Evolutionary conservation across 1,140 invertebrate species (phyloP).

Genomic region (Drosophila sechellia): DNA sequence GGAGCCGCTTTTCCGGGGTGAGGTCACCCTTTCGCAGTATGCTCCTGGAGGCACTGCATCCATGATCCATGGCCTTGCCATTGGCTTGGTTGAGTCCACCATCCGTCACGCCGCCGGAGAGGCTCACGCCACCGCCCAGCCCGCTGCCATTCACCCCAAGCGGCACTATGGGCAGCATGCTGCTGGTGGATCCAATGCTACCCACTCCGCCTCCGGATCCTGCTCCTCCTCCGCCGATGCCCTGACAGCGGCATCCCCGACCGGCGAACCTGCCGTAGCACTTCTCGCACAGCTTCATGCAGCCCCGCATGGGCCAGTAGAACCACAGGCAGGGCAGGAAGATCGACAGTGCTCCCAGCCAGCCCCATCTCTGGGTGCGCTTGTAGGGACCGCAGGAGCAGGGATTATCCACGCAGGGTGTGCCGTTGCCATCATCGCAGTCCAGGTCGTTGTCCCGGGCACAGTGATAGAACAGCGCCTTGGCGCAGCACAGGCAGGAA

Average conservation of each 20-base stretch:
- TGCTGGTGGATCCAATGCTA: slow-evolving; percentile 64
- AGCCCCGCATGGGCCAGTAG: slow-evolving; percentile 95
- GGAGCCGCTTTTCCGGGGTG: slow-evolving; percentile 86
- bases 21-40: slow-evolving; percentile 80
- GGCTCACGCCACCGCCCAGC: slow-evolving; percentile 1
- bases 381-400: slow-evolving; percentile 92
- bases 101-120: slow-evolving; percentile 7
- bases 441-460: slow-evolving; percentile 89
- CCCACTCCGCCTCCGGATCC: not conserved
- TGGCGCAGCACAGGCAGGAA: slow-evolving; percentile 96
- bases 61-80: slow-evolving; percentile 69
- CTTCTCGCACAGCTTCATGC: slow-evolving; percentile 90
- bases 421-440: slow-evolving; percentile 88
- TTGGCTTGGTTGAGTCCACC: slow-evolving; percentile 27
- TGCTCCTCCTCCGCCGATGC: slow-evolving; percentile 37
- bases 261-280: slow-evolving; percentile 92
- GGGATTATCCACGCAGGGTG: slow-evolving; percentile 92
- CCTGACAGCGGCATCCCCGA: slow-evolving; percentile 87
- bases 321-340: slow-evolving; percentile 94
- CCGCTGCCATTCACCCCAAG: slow-evolving; percentile 58
- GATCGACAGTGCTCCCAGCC: slow-evolving; percentile 91
- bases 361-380: slow-evolving; percentile 91
- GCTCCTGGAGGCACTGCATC: slow-evolving; percentile 77
- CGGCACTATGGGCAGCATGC: slow-evolving; percentile 84
- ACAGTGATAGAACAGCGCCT: slow-evolving; percentile 96